A percentile compares a stretch with the other conserved stretches of the same genome.
Evolutionary conservation across 2,888 invertebrate species (phyloP).

Genomic region (Ecliptopera silaceata): DNA sequence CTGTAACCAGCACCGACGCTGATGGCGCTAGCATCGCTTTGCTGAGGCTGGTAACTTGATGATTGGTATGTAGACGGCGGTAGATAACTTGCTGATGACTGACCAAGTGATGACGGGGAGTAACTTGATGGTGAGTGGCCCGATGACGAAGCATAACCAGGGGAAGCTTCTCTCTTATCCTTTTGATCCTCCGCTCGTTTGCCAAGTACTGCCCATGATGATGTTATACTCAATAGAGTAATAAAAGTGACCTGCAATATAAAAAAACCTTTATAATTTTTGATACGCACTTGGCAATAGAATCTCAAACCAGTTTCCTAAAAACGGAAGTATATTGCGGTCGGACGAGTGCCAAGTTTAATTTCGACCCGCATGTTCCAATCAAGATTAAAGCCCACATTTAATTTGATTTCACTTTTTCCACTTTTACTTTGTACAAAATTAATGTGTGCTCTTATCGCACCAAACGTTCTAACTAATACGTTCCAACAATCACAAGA

Average conservation of each 20-base stretch:
- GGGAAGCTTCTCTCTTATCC: slow-evolving; percentile 65
- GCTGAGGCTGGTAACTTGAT: slow-evolving; percentile 44
- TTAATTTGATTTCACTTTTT: slow-evolving; percentile 76
- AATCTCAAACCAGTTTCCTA: slow-evolving; percentile 57
- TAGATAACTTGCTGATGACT: slow-evolving; percentile 40
- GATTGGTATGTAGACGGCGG: slow-evolving; percentile 32
- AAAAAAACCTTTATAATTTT: slow-evolving; percentile 34
- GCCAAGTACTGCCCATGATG: slow-evolving; percentile 65
- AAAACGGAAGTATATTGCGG: slow-evolving; percentile 50
- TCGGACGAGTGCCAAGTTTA: slow-evolving; percentile 50
- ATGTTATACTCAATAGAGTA: slow-evolving; percentile 64
- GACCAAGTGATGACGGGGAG: slow-evolving; percentile 17
- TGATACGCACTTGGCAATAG: slow-evolving; percentile 38
- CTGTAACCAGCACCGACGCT: slow-evolving; percentile 78
- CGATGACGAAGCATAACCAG: slow-evolving; percentile 55
- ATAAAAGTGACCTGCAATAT: slow-evolving; percentile 69
- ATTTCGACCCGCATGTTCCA: slow-evolving; percentile 70
- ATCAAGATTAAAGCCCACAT: slow-evolving; percentile 69
- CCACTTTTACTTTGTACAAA: slow-evolving; percentile 69
- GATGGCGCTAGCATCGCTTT: slow-evolving; percentile 68
- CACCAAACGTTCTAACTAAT: slow-evolving; percentile 14
- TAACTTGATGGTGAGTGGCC: slow-evolving; percentile 23
- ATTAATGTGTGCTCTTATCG: slow-evolving; percentile 39
- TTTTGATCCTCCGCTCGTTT: slow-evolving; percentile 65
- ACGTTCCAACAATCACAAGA: slow-evolving; percentile 15